Base-by-base conservation (phyloP, 2,888 invertebrate genomes). In the Spilosoma lubricipeda region DNA sequence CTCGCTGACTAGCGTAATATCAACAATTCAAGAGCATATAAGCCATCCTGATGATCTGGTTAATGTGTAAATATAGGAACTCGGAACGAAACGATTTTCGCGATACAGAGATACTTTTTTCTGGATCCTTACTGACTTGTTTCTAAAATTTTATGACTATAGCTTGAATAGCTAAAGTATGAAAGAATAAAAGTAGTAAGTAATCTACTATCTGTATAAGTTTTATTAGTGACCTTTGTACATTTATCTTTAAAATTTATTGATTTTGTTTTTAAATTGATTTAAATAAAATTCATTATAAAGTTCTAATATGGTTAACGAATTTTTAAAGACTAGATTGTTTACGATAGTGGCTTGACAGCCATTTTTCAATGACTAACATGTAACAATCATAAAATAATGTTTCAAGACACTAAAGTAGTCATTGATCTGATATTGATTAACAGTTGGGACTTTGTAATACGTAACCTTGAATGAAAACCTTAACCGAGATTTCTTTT, bases 401-500 rank as follows among this genome's bases (percentile, higher is more conserved):
- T 7, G 5, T 15, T 18, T 27, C 59, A 63, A 27, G 18, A 59
- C 63, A 8, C 27, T 48, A 11, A 45, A 8, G n/a, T 30, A 48
- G 48, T 30, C 45, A 18, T 67, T 45, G 20, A 67, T 23, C 20
- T 48, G 23, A 48, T 13, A 48, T 33, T 23, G 18, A 18, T 30
- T 48, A 13, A 67, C 30, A 33, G n/a, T 36, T 18, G 52, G 56
- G 27, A 70, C 69, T 59, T 70, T 70, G 69, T 59, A 27, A 69
- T 70, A 70, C n/a, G 36, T 11, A 36, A 56, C 36, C 68, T 4
- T 48, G 20, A 23, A 67, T 48, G 27, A 18, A 20, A 33, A 66
- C 18, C 3, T 67, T 9, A 42, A 67, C 45, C 56, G 71, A 76
- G 71, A 77, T 69, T 85, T 77, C 70, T 76, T 77, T 76, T 67